Conservation (phyloP, 1,140 invertebrate species). For the Aphaenogaster floridana region DNA sequence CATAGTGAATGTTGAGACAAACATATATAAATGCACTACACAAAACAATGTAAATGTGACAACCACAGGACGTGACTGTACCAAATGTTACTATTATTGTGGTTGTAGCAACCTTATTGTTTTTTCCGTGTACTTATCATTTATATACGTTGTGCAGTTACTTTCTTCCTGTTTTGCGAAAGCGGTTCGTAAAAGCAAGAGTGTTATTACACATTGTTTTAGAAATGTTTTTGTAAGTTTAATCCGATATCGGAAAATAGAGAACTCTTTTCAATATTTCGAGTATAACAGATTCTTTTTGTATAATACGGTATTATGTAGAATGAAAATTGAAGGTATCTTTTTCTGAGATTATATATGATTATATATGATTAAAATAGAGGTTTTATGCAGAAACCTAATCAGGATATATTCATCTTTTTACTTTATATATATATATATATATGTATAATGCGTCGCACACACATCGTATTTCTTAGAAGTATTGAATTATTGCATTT, state of each 20-base stretch:
- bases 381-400: not conserved
- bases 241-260: not conserved
- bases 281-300: not conserved
- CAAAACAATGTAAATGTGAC: too few relatives aligned
- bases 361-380: conserved; percentile 4
- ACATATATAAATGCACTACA: too few relatives aligned
- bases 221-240: conserved; percentile 11
- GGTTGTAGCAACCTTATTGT: too few relatives aligned
- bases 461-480: not conserved
- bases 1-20: too few relatives aligned
- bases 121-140: not conserved
- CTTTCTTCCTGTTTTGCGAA: not conserved
- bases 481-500: not conserved
- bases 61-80: too few relatives aligned
- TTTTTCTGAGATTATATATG: not conserved
- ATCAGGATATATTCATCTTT: not conserved
- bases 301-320: not conserved
- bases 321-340: not conserved
- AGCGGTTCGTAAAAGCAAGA: not conserved
- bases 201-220: not conserved
- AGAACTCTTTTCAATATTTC: not conserved
- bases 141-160: not conserved
- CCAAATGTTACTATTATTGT: too few relatives aligned
- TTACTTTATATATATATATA: not conserved
- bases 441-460: not conserved